phyloP scores from a whole-genome alignment of 1,140 invertebrate species.

The Heliconius nattereri region DNA sequence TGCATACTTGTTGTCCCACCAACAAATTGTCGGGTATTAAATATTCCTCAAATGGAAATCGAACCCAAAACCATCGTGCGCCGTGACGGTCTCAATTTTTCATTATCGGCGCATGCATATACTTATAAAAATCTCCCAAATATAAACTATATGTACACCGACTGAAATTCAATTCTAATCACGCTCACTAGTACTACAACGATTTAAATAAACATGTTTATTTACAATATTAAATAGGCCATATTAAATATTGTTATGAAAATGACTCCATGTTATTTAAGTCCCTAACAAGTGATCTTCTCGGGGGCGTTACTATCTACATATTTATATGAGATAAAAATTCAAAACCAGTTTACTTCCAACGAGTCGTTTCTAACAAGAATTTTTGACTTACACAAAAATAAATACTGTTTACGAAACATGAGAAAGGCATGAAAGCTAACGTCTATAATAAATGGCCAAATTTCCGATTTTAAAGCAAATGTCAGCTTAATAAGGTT shows the following conservation, averaged over 20 bases:
- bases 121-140: too few species aligned
- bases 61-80: too few species aligned
- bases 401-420: slow-evolving; percentile 79
- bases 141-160: too few species aligned
- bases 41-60: too few species aligned
- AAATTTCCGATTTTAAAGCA: slow-evolving; percentile 56
- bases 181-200: too few species aligned
- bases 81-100: too few species aligned
- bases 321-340: slow-evolving; percentile 75
- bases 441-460: slow-evolving; percentile 56
- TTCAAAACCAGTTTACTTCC: slow-evolving; percentile 68
- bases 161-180: too few species aligned
- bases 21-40: too few species aligned
- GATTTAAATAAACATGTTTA: neutral
- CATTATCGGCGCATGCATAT: too few species aligned
- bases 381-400: slow-evolving; percentile 77
- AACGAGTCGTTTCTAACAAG: slow-evolving; percentile 75
- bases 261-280: slow-evolving; percentile 23
- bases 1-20: too few species aligned
- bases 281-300: slow-evolving; percentile 54
- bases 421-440: slow-evolving; percentile 77
- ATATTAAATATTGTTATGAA: slow-evolving; percentile 5
- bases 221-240: neutral
- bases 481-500: slow-evolving; percentile 56
- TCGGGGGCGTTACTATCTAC: slow-evolving; percentile 72